Evolutionary conservation across 2,797 vertebrate species (phyloP).

Genomic region (Poeciliopsis gracilis): DNA sequence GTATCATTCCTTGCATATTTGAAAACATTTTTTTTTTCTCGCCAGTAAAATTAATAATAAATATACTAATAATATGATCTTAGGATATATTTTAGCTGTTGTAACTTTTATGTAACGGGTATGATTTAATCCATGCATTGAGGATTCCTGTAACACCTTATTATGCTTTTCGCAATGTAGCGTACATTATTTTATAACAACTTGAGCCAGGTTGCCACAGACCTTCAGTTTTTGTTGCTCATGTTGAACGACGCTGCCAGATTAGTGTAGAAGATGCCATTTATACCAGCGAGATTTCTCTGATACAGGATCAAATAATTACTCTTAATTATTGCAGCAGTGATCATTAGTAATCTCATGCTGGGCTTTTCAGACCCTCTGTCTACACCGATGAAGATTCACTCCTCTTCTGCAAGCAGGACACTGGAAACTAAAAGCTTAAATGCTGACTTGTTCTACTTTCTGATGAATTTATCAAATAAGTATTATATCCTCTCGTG

Average conservation of each 20-base stretch:
- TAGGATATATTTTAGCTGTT: neutral
- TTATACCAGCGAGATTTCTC: neutral
- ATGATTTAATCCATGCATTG: neutral
- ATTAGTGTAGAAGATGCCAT: neutral
- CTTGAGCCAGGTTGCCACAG: neutral
- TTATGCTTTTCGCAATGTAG: neutral
- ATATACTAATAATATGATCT: neutral
- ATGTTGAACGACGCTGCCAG: neutral
- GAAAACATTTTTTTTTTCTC: neutral
- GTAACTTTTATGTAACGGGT: neutral
- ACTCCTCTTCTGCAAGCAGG: neutral
- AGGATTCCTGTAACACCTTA: neutral
- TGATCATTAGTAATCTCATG: neutral
- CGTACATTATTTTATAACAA: neutral
- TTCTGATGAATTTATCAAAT: neutral
- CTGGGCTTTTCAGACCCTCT: neutral
- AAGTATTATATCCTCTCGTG: neutral
- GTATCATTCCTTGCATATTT: conserved; percentile 19
- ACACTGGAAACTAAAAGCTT: neutral
- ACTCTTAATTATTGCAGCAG: neutral
- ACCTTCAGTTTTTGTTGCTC: neutral
- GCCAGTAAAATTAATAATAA: neutral
- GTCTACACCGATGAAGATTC: neutral
- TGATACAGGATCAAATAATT: neutral
- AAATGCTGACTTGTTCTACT: neutral